phyloP scores from a whole-genome alignment of 1,140 invertebrate species.

The Drosophila lacteicornis region DNA sequence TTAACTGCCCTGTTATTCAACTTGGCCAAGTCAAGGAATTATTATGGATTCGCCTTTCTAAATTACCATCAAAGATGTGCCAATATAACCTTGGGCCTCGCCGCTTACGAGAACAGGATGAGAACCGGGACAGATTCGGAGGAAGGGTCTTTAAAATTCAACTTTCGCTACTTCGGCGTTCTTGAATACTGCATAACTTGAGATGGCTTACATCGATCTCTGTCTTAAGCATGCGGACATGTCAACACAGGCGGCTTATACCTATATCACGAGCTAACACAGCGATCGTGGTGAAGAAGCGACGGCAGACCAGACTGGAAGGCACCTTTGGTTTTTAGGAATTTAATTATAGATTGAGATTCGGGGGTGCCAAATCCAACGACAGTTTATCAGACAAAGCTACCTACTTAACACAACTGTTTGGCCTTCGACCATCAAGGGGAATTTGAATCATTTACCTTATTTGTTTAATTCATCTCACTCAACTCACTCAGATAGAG shows the following conservation, averaged over 20 bases:
- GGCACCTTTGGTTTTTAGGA: constrained; percentile 14
- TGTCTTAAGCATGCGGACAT: not conserved
- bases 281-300: constrained; percentile 2
- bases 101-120: not conserved
- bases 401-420: not conserved
- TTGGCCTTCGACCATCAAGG: not conserved
- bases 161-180: not conserved
- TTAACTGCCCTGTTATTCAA: constrained; percentile 1
- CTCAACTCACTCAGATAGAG: not conserved
- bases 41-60: constrained; percentile 59
- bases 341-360: constrained; percentile 12
- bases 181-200: not conserved
- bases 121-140: not conserved
- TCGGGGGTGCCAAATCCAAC: not conserved
- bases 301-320: constrained; percentile 7
- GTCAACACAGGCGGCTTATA: constrained; percentile 7
- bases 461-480: not conserved
- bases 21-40: constrained; percentile 12
- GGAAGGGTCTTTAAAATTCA: not conserved
- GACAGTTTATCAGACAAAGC: not conserved
- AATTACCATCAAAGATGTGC: constrained; percentile 11
- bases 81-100: constrained; percentile 45
- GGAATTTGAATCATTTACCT: not conserved
- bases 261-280: not conserved
- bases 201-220: constrained; percentile 2